Evolutionary conservation across 1,140 invertebrate species (phyloP).

Genomic region (Bradysia coprophila): DNA sequence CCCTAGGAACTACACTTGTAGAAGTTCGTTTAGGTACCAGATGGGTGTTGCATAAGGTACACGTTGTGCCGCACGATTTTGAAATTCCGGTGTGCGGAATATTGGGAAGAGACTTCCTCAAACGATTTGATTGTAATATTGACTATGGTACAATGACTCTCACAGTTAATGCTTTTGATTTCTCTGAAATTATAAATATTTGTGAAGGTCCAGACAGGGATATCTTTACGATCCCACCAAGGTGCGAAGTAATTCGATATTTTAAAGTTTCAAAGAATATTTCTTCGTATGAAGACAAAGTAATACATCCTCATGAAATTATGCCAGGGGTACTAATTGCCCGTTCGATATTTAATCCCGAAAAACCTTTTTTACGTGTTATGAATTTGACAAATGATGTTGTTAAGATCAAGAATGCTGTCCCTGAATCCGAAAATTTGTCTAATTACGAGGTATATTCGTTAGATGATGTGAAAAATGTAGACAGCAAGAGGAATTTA

Average conservation of each 20-base stretch:
- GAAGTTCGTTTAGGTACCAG: background rate
- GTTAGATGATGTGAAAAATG: background rate
- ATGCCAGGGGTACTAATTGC: background rate
- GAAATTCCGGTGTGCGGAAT: background rate
- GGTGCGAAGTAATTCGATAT: background rate
- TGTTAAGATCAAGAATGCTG: background rate
- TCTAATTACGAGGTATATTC: background rate
- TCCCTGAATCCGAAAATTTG: background rate
- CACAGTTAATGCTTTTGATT: background rate
- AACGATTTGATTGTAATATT: background rate
- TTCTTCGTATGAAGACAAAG: background rate
- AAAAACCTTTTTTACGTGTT: background rate
- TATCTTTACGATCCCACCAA: background rate
- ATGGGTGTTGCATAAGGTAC: background rate
- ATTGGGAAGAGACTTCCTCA: background rate
- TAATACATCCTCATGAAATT: slow-evolving; percentile 1
- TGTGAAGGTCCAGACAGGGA: background rate
- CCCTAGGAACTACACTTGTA: background rate
- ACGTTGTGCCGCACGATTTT: background rate
- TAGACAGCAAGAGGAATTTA: too few species aligned
- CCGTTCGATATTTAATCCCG: background rate
- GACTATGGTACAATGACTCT: background rate
- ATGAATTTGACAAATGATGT: background rate
- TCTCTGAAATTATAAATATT: background rate
- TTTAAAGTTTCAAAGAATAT: background rate